These are phyloP conservation scores for Rostratula benghalensis DNA, from an alignment of 2,113 vertebrate species.

Conservation along the genomic window DNA sequence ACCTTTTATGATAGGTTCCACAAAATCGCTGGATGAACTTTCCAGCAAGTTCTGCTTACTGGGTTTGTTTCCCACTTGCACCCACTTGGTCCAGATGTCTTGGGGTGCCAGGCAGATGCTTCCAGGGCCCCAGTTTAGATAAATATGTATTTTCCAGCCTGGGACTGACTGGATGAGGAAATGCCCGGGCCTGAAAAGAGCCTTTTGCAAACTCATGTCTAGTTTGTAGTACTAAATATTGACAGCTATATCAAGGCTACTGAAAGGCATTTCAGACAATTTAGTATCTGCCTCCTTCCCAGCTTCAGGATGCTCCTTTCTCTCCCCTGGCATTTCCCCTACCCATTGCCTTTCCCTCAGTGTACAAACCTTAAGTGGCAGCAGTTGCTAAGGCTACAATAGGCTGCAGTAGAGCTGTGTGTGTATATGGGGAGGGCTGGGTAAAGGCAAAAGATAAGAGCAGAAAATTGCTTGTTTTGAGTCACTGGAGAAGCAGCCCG, in stretches of 20 bases:
- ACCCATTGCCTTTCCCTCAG: not conserved
- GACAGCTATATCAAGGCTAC: not conserved
- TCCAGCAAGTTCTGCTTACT: not conserved
- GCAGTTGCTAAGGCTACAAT: slow-evolving; percentile 60
- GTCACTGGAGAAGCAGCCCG: not conserved
- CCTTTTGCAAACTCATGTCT: not conserved
- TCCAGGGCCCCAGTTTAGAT: not conserved
- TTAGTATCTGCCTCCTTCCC: not conserved
- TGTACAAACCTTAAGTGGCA: not conserved
- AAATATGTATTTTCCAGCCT: not conserved
- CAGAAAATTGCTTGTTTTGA: slow-evolving; percentile 36
- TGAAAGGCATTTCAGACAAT: not conserved
- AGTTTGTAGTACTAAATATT: not conserved
- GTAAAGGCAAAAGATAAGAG: slow-evolving; percentile 8
- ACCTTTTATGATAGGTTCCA: not conserved
- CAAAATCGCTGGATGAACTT: not conserved
- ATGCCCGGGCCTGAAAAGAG: not conserved
- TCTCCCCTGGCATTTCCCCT: not conserved
- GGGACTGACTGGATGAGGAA: not conserved
- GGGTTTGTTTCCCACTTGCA: not conserved
- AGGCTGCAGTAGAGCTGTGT: slow-evolving; percentile 30
- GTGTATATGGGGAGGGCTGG: not conserved
- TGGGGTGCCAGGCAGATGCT: fast-evolving
- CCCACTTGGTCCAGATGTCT: not conserved
- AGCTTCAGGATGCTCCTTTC: not conserved